phyloP scores from a whole-genome alignment of 2,888 invertebrate genomes.

The Imbricaverruca yamaguchii region DNA sequence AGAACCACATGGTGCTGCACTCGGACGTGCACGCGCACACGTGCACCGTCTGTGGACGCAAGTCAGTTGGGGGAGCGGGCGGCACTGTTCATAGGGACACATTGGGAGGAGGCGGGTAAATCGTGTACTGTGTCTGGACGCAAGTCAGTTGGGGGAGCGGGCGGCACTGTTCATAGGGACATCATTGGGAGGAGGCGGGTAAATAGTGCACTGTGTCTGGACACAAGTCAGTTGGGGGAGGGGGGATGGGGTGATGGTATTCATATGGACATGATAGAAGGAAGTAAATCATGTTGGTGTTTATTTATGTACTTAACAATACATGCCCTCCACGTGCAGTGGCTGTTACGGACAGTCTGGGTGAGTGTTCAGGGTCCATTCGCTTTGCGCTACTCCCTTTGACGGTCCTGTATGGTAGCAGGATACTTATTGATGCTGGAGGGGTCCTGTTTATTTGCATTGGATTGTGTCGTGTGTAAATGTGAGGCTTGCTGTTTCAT shows the following conservation, averaged over 20 bases:
- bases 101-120: not conserved
- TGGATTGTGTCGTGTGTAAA: not conserved
- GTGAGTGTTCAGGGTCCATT: no score
- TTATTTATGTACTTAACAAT: no score
- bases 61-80: not conserved
- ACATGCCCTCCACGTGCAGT: no score
- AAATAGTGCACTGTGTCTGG: not conserved
- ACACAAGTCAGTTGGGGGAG: not conserved
- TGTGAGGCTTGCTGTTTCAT: no score
- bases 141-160: not conserved
- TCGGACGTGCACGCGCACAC: slow-evolving; percentile 18
- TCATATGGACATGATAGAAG: not conserved
- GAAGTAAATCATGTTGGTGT: not conserved
- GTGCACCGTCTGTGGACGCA: not conserved
- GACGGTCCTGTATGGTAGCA: not conserved
- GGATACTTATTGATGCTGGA: not conserved
- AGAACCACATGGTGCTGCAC: slow-evolving; percentile 21
- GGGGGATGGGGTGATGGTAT: not conserved
- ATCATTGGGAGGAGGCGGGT: not conserved
- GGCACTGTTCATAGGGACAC: not conserved
- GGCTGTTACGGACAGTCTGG: no score
- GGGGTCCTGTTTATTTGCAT: not conserved
- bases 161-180: not conserved
- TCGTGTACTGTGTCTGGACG: not conserved
- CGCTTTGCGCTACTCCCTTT: no score